These are phyloP conservation scores for Ceuthmochares aereus DNA, from an alignment of 2,113 vertebrate species.

Conservation along the genomic window DNA sequence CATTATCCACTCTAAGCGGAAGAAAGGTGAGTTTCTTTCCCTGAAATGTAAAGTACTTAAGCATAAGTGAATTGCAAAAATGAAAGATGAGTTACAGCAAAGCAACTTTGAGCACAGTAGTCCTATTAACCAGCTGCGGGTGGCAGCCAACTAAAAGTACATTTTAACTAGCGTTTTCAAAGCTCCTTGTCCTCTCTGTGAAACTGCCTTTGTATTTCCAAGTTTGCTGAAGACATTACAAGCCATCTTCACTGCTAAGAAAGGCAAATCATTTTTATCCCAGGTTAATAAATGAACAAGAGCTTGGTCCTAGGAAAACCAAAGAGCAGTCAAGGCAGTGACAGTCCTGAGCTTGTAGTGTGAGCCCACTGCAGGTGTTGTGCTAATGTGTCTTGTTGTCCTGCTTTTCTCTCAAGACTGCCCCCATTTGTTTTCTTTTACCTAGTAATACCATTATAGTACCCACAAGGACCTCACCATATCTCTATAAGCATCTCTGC, in stretches of 20 bases:
- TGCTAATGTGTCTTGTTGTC: rapidly evolving
- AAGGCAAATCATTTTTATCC: background rate
- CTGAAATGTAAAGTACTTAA: slow-evolving; percentile 42
- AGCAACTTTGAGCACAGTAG: slow-evolving; percentile 18
- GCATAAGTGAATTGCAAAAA: slow-evolving; percentile 42
- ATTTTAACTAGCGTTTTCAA: slow-evolving; percentile 12
- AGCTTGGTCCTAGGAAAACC: background rate
- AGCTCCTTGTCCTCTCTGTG: background rate
- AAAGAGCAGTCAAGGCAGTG: background rate
- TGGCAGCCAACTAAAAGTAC: slow-evolving; percentile 18
- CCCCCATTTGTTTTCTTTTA: background rate
- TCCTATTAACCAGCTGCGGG: slow-evolving; percentile 40
- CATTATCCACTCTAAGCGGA: slow-evolving; percentile 13
- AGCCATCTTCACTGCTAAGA: background rate
- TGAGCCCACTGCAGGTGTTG: background rate
- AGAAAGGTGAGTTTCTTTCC: slow-evolving; percentile 46
- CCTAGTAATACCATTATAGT: background rate
- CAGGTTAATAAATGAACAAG: background rate
- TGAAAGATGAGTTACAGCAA: slow-evolving; percentile 18
- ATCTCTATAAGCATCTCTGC: background rate
- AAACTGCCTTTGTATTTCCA: slow-evolving; percentile 25
- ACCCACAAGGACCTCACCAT: background rate
- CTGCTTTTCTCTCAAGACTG: background rate
- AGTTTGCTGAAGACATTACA: background rate
- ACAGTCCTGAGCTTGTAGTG: background rate